Conservation (phyloP, 2,113 vertebrate genomes). For the Ploceus nigricollis region DNA sequence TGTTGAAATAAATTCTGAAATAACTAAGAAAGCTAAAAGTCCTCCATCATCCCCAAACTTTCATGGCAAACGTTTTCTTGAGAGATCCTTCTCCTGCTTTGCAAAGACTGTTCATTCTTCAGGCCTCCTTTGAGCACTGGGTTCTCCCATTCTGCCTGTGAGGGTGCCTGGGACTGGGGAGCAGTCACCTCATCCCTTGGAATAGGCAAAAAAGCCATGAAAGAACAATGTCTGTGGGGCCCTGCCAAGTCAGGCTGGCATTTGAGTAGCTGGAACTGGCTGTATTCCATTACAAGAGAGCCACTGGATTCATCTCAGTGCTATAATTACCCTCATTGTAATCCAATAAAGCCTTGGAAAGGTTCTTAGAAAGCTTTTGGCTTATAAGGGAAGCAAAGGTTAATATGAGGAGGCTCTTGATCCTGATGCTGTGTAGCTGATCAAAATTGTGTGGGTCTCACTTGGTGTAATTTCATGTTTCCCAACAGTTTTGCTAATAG, state of each 20-base stretch:
- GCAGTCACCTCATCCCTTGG: neutral
- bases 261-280: neutral
- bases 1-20: neutral
- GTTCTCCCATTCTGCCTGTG: neutral
- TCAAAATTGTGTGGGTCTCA: neutral
- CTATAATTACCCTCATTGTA: neutral
- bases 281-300: neutral
- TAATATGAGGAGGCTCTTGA: neutral
- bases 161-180: neutral
- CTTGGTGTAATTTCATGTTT: neutral
- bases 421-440: neutral
- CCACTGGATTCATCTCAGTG: neutral
- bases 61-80: neutral
- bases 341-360: neutral
- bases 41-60: neutral
- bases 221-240: neutral
- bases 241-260: neutral
- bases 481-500: neutral
- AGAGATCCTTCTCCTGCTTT: neutral
- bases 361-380: slow-evolving; percentile 4
- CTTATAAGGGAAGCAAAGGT: neutral
- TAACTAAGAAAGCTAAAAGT: neutral
- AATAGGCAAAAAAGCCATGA: rapidly evolving
- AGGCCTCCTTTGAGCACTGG: neutral
- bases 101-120: neutral